phyloP scores from a whole-genome alignment of 2,797 vertebrate species.

The Salarias fasciatus region DNA sequence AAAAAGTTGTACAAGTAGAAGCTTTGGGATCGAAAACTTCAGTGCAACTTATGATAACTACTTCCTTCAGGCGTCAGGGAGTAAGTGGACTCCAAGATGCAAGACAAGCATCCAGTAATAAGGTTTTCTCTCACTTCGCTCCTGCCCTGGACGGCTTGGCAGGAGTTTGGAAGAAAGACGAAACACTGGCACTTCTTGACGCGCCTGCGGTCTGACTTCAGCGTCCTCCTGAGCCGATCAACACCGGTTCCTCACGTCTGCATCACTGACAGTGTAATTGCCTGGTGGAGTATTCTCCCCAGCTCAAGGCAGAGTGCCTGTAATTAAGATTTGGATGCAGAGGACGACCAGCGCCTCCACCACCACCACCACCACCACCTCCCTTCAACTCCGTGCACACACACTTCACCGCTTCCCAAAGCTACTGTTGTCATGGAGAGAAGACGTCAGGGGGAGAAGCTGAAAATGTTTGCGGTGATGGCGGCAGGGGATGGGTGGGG shows the following conservation, averaged over 20 bases:
- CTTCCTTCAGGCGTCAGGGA: constrained; percentile 65
- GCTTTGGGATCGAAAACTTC: constrained; percentile 52
- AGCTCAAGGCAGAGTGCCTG: constrained; percentile 69
- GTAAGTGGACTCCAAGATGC: constrained; percentile 47
- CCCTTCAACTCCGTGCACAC: constrained; percentile 25
- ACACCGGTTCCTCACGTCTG: constrained; percentile 46
- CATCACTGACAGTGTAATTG: constrained; percentile 72
- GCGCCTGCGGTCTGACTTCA: constrained; percentile 62
- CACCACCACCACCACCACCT: constrained; percentile 20
- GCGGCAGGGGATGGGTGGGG: constrained; percentile 19
- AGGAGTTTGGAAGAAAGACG: constrained; percentile 65
- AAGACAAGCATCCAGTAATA: constrained; percentile 65
- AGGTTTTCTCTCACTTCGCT: constrained; percentile 40
- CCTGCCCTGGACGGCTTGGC: constrained; percentile 69
- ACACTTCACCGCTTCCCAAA: constrained; percentile 53
- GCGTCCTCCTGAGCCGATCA: constrained; percentile 62
- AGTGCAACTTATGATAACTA: constrained; percentile 48
- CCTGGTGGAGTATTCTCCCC: constrained; percentile 65
- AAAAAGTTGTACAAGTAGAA: constrained; percentile 45
- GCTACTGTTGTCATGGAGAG: constrained; percentile 77
- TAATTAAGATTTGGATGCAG: constrained; percentile 85
- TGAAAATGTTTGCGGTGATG: constrained; percentile 65
- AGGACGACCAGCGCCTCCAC: constrained; percentile 52
- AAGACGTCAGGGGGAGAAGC: constrained; percentile 60
- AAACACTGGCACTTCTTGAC: constrained; percentile 53